These are phyloP conservation scores for Furcifer pardalis DNA, from an alignment of 2,797 vertebrate species.

Conservation along the genomic window DNA sequence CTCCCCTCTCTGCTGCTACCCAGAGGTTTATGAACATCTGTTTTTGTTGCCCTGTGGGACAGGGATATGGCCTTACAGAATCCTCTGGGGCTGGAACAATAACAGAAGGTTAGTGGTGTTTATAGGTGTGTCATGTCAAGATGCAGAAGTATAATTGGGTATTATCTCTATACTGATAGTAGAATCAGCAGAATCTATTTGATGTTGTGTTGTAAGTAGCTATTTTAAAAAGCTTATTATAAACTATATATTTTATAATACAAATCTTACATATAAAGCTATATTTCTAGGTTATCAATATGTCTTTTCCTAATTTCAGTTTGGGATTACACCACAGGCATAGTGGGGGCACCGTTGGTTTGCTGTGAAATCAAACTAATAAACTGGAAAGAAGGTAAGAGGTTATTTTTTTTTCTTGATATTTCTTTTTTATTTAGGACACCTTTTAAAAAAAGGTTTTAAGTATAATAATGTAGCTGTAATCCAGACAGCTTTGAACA, in stretches of 20 bases:
- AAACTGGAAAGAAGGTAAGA: slow-evolving; percentile 96
- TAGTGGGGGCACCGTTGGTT: slow-evolving; percentile 92
- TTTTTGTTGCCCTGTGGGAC: slow-evolving; percentile 94
- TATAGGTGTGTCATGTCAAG: background rate
- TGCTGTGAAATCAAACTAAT: slow-evolving; percentile 93
- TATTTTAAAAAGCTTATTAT: background rate
- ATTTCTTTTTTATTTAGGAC: background rate
- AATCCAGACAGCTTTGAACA: background rate
- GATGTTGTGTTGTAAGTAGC: background rate
- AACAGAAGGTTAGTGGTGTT: slow-evolving; percentile 81
- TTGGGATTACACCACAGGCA: slow-evolving; percentile 94
- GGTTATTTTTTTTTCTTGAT: background rate
- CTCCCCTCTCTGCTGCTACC: slow-evolving; percentile 91
- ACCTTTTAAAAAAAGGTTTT: background rate
- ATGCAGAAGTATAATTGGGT: background rate
- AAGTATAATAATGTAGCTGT: background rate
- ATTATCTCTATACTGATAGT: background rate
- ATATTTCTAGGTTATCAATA: slow-evolving; percentile 40
- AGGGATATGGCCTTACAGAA: slow-evolving; percentile 95
- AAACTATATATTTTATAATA: too few relatives aligned
- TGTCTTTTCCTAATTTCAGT: slow-evolving; percentile 76
- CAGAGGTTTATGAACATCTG: slow-evolving; percentile 98
- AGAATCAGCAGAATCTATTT: background rate
- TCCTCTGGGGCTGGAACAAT: slow-evolving; percentile 92
- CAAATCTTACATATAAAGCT: too few relatives aligned